Conservation (phyloP, 2,113 vertebrate genomes). For the Notiomystis cincta region DNA sequence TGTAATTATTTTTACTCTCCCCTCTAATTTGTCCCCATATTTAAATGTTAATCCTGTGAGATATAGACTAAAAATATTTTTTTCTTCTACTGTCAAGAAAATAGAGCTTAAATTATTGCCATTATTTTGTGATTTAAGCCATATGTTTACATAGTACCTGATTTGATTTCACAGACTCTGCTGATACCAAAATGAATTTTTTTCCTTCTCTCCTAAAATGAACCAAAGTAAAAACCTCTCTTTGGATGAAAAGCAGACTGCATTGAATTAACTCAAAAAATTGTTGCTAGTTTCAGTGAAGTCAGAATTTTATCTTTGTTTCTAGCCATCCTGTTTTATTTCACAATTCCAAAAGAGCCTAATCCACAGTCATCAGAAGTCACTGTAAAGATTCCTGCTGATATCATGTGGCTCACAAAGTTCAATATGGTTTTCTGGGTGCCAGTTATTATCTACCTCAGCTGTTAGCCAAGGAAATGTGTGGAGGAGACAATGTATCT, state of each 20-base stretch:
- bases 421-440: neutral
- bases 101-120: neutral
- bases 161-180: neutral
- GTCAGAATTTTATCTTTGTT: neutral
- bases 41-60: neutral
- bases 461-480: neutral
- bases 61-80: neutral
- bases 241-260: neutral
- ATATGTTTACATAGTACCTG: neutral
- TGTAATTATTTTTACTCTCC: neutral
- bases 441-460: neutral
- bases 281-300: neutral
- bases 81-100: neutral
- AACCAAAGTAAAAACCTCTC: neutral
- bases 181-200: neutral
- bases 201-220: neutral
- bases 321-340: neutral
- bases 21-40: neutral
- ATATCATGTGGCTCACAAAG: neutral
- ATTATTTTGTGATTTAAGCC: neutral
- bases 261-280: neutral
- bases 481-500: neutral
- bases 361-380: neutral
- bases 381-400: neutral
- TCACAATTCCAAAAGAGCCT: neutral